phyloP scores from a whole-genome alignment of 1,140 invertebrate genomes.

The Sycophila sp. region DNA sequence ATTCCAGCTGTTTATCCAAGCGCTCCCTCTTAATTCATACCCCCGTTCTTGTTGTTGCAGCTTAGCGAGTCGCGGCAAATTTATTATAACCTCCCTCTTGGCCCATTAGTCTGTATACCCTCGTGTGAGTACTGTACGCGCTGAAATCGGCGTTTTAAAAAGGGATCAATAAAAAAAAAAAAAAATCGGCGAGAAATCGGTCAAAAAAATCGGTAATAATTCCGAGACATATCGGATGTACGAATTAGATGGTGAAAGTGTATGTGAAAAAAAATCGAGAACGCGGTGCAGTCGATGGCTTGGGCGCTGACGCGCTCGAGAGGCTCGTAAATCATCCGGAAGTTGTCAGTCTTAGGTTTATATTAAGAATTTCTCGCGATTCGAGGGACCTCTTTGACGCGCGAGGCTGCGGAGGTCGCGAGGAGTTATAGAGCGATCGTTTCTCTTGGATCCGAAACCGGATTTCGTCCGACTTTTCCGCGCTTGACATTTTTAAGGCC shows the following conservation, averaged over 20 bases:
- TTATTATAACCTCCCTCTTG: constrained; percentile 19
- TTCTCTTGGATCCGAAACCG: no score
- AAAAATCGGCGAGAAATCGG: no score
- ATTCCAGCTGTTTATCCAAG: constrained; percentile 22
- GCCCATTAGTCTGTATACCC: no score
- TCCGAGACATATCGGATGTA: no score
- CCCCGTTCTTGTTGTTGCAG: constrained; percentile 15
- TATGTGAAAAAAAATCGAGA: neutral
- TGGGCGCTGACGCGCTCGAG: neutral
- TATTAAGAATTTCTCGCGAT: constrained; percentile 24
- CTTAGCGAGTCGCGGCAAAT: constrained; percentile 11
- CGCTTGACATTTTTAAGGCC: no score
- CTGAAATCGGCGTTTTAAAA: no score
- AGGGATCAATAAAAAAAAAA: no score
- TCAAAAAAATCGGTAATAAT: no score
- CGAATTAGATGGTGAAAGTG: neutral
- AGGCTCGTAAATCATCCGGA: constrained; percentile 14
- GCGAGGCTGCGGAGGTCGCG: no score
- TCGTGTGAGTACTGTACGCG: no score
- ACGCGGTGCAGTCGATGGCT: neutral
- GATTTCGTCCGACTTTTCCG: no score
- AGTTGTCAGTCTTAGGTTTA: constrained; percentile 25
- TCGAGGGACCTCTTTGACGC: neutral
- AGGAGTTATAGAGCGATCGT: no score
- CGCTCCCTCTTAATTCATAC: constrained; percentile 26